These are phyloP conservation scores for Drosophila prostipennis DNA, from an alignment of 2,888 invertebrate genomes.

Conservation along the genomic window DNA sequence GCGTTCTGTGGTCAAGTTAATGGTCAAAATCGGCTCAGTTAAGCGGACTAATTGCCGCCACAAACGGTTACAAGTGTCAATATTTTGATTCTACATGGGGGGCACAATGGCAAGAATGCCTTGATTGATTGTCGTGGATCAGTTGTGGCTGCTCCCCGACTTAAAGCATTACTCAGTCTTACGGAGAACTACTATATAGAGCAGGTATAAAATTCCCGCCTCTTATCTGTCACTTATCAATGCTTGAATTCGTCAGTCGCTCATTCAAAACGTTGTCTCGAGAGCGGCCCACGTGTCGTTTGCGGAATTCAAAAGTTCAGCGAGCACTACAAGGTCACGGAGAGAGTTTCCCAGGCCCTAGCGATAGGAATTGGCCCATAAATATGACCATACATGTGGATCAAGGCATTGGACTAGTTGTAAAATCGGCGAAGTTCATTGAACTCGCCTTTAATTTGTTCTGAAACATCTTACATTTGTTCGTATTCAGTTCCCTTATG, in stretches of 20 bases:
- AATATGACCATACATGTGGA: conserved; percentile 7
- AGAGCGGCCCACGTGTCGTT: conserved; percentile 41
- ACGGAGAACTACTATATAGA: not conserved
- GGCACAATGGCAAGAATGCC: not conserved
- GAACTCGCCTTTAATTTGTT: not conserved
- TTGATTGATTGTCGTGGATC: conserved; percentile 60
- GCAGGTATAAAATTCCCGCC: conserved; percentile 5
- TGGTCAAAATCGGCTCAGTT: conserved; percentile 41
- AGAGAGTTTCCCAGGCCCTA: conserved; percentile 17
- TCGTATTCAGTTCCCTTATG: not conserved
- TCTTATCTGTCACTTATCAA: conserved; percentile 37
- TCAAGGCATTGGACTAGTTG: conserved; percentile 1
- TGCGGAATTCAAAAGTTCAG: conserved; percentile 2
- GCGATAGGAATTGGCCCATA: conserved; percentile 29
- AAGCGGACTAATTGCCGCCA: conserved; percentile 69
- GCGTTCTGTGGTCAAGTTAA: conserved; percentile 58
- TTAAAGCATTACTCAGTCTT: not conserved
- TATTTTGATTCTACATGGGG: conserved; percentile 64
- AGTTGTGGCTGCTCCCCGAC: not conserved
- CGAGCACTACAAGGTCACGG: conserved; percentile 22
- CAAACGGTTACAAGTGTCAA: conserved; percentile 76
- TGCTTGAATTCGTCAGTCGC: conserved; percentile 19
- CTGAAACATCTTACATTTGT: not conserved
- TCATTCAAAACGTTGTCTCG: conserved; percentile 22
- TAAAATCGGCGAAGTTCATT: conserved; percentile 5